Conservation (phyloP, 2,888 invertebrate species). For the Ditula angustiorana region DNA sequence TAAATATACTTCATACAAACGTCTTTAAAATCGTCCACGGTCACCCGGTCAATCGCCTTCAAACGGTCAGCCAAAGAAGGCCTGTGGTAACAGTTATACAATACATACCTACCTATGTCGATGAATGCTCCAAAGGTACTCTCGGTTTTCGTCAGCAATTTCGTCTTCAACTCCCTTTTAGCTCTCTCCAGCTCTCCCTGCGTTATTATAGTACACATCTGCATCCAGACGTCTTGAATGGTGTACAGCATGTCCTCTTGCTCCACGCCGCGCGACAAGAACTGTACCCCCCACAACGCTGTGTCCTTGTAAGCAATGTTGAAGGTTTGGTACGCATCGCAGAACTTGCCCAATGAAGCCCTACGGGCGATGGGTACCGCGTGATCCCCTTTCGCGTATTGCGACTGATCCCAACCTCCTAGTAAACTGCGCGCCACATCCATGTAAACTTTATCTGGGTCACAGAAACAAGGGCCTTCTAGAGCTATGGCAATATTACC, state of each 20-base stretch:
- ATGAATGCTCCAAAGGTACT: slow-evolving; percentile 96
- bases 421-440: slow-evolving; percentile 97
- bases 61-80: slow-evolving; percentile 95
- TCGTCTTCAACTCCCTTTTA: slow-evolving; percentile 95
- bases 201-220: slow-evolving; percentile 92
- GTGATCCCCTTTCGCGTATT: slow-evolving; percentile 93
- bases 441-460: slow-evolving; percentile 95
- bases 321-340: slow-evolving; percentile 97
- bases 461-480: slow-evolving; percentile 95
- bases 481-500: slow-evolving; percentile 96
- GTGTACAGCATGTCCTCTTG: slow-evolving; percentile 89
- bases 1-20: slow-evolving; percentile 95
- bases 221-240: slow-evolving; percentile 93
- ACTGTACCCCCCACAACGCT: slow-evolving; percentile 97
- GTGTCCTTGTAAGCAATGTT: slow-evolving; percentile 99
- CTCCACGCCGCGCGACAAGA: slow-evolving; percentile 89
- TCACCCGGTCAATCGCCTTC: slow-evolving; percentile 92
- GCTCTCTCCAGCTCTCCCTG: slow-evolving; percentile 96
- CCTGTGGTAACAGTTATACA: slow-evolving; percentile 93
- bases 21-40: slow-evolving; percentile 89
- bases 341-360: slow-evolving; percentile 87
- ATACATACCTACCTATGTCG: slow-evolving; percentile 97
- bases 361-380: slow-evolving; percentile 55
- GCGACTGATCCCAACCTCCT: slow-evolving; percentile 95
- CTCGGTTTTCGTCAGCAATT: slow-evolving; percentile 95